phyloP scores from a whole-genome alignment of 2,113 vertebrate species.

The Misgurnus mizolepis region DNA sequence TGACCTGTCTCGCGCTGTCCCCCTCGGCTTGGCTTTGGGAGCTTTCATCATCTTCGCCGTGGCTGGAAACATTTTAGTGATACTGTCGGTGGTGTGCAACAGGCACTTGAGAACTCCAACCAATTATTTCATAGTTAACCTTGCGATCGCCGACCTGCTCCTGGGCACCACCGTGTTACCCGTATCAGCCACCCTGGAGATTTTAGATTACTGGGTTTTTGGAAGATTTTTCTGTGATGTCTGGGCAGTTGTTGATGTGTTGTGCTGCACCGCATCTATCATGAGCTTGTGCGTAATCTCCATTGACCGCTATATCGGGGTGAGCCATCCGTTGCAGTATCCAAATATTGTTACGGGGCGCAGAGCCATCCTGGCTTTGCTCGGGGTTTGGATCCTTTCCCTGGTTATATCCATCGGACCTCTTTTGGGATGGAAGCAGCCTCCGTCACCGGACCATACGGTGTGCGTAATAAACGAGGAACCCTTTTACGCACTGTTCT shows the following conservation, averaged over 20 bases:
- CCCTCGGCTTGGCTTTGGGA: constrained; percentile 79
- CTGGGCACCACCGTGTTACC: constrained; percentile 82
- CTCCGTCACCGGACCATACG: constrained; percentile 75
- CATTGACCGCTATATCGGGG: constrained; percentile 83
- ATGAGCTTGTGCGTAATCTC: constrained; percentile 84
- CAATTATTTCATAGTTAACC: constrained; percentile 84
- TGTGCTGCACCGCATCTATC: constrained; percentile 84
- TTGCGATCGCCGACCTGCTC: constrained; percentile 75
- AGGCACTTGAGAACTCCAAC: constrained; percentile 81
- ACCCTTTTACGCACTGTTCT: constrained; percentile 83
- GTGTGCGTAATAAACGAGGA: constrained; percentile 81
- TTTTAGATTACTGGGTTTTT: constrained; percentile 78
- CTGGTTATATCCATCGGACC: constrained; percentile 75
- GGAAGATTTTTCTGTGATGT: constrained; percentile 80
- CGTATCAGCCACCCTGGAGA: constrained; percentile 79
- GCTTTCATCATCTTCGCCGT: constrained; percentile 82
- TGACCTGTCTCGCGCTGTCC: constrained; percentile 64
- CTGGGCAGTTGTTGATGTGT: constrained; percentile 79
- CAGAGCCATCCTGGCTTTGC: constrained; percentile 76
- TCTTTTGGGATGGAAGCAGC: constrained; percentile 83
- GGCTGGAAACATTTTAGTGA: constrained; percentile 79
- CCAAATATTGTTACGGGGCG: constrained; percentile 78
- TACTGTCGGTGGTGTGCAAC: constrained; percentile 80
- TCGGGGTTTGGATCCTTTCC: constrained; percentile 79
- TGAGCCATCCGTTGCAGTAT: constrained; percentile 81